Percentiles rank a stretch among this genome's conserved stretches.
phyloP scores from a whole-genome alignment of 2,888 invertebrate species.

The Exephanes ischioxanthus region DNA sequence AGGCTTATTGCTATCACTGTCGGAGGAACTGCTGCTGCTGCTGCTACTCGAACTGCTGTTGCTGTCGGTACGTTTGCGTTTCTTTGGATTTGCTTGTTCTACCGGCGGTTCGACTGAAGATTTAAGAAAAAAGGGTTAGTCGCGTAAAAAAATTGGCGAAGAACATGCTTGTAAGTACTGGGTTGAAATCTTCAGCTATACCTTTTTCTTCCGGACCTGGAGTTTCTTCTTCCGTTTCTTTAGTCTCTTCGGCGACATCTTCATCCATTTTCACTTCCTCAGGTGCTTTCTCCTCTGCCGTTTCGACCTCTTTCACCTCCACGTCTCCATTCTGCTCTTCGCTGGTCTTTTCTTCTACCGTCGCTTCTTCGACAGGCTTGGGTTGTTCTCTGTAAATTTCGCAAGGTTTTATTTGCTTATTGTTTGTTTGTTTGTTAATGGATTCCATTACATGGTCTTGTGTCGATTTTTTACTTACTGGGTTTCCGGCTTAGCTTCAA shows the following conservation, averaged over 20 bases:
- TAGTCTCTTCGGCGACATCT: constrained; percentile 77
- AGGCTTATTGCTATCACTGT: constrained; percentile 85
- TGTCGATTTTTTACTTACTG: constrained; percentile 66
- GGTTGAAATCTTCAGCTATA: constrained; percentile 23
- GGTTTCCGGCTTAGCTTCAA: constrained; percentile 77
- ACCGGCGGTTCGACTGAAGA: constrained; percentile 82
- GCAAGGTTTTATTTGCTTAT: not conserved
- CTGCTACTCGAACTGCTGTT: constrained; percentile 86
- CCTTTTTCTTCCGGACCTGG: constrained; percentile 79
- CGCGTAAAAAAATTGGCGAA: not conserved
- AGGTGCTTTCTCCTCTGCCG: constrained; percentile 70
- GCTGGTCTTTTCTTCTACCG: constrained; percentile 72
- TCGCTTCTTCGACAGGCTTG: constrained; percentile 51
- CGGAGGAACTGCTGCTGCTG: constrained; percentile 83
- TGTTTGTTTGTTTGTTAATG: not conserved
- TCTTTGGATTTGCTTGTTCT: constrained; percentile 84
- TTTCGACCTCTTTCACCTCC: constrained; percentile 78
- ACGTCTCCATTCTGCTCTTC: constrained; percentile 78
- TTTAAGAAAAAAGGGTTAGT: not conserved
- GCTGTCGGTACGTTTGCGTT: constrained; percentile 86
- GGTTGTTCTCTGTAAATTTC: constrained; percentile 64
- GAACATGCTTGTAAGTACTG: not conserved
- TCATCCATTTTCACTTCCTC: constrained; percentile 73
- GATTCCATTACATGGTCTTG: not conserved
- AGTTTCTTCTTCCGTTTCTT: constrained; percentile 79